A percentile compares a stretch with the other conserved stretches of the same genome.
Conservation (phyloP, 2,888 invertebrate genomes). For the Corbicula japonica region DNA sequence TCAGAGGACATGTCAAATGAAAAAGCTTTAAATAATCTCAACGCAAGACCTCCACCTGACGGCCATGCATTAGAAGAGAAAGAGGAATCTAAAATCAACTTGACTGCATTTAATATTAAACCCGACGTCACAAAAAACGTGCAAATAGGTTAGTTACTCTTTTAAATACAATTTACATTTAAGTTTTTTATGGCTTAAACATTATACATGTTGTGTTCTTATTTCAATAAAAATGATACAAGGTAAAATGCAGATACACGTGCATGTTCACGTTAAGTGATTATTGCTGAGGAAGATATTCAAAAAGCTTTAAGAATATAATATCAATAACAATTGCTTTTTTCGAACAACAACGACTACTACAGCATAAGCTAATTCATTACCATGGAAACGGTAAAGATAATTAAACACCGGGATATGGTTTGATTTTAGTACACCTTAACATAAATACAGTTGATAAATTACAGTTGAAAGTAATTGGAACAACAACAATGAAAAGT, state of each 20-base stretch:
- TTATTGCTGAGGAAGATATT: neutral
- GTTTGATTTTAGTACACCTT: no score
- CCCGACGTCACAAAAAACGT: neutral
- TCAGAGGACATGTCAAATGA: neutral
- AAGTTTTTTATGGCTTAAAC: neutral
- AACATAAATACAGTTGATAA: no score
- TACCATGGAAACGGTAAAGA: no score
- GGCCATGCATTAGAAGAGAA: neutral
- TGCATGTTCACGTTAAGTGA: neutral
- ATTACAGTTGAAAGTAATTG: no score
- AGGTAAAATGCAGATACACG: neutral
- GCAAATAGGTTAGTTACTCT: neutral
- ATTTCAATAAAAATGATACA: neutral
- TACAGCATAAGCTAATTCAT: no score
- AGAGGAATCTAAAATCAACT: neutral
- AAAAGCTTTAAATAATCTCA: no score
- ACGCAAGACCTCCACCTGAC: slow-evolving; percentile 3
- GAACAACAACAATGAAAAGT: no score
- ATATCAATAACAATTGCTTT: no score
- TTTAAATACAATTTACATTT: neutral
- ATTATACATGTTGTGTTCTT: neutral
- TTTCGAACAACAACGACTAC: no score
- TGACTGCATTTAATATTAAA: no score
- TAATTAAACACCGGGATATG: no score
- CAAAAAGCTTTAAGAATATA: neutral